Conservation (phyloP, 2,888 invertebrate species). For the Polia nebulosa region DNA sequence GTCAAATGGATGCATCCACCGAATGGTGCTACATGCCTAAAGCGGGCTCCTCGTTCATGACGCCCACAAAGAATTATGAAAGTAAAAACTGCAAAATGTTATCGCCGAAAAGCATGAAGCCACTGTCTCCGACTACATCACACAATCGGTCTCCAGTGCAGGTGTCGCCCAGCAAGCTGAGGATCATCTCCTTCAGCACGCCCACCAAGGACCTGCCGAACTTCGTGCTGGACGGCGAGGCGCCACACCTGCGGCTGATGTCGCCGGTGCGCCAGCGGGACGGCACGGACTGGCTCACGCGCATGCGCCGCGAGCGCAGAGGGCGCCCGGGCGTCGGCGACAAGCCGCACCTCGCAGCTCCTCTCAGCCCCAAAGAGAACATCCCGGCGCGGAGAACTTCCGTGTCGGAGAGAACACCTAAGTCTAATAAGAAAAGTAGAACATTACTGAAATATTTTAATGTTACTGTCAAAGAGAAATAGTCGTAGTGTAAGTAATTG, state of each 20-base stretch:
- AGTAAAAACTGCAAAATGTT: conserved; percentile 71
- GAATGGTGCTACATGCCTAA: conserved; percentile 77
- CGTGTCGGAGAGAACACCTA: conserved; percentile 76
- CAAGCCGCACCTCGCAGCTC: conserved; percentile 46
- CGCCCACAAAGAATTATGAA: conserved; percentile 82
- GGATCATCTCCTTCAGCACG: conserved; percentile 81
- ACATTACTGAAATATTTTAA: conserved; percentile 84
- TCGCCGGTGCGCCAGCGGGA: conserved; percentile 93
- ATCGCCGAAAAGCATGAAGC: conserved; percentile 76
- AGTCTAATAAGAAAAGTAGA: conserved; percentile 71
- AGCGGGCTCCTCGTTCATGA: conserved; percentile 80
- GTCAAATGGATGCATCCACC: conserved; percentile 52
- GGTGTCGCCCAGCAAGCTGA: conserved; percentile 72
- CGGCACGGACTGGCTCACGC: conserved; percentile 93
- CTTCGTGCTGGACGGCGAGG: conserved; percentile 94
- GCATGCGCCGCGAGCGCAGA: conserved; percentile 73
- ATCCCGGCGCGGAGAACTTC: conserved; percentile 75
- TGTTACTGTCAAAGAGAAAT: conserved; percentile 75
- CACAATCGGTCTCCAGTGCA: conserved; percentile 70
- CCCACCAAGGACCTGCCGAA: conserved; percentile 94
- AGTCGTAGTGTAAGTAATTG: conserved; percentile 36
- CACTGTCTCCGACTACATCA: conserved; percentile 66
- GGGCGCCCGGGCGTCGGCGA: conserved; percentile 55
- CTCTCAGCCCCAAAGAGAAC: conserved; percentile 78
- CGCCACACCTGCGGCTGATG: conserved; percentile 93